Percentiles rank a stretch among this genome's conserved stretches.
Evolutionary conservation across 2,888 invertebrate species (phyloP).

Genomic region (Gryllus longicercus): DNA sequence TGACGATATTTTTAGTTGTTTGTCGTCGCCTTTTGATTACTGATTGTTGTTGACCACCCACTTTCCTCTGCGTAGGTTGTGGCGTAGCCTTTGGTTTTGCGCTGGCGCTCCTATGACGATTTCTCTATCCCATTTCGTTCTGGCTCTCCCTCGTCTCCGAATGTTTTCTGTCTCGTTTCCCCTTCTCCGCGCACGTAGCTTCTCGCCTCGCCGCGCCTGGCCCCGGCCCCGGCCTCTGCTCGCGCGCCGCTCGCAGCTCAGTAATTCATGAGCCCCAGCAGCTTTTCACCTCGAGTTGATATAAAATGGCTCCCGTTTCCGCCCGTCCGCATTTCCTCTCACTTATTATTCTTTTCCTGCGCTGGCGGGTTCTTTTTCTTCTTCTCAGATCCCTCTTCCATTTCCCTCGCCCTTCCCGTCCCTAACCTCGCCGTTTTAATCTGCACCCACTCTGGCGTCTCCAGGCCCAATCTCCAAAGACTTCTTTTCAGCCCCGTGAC

Average conservation of each 20-base stretch:
- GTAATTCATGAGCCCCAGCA: not conserved
- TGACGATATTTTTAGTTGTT: too few relatives aligned
- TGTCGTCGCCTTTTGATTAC: too few relatives aligned
- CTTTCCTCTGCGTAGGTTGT: too few relatives aligned
- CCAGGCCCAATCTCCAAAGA: not conserved
- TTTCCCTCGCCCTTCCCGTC: not conserved
- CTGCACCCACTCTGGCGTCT: not conserved
- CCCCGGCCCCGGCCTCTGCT: not conserved
- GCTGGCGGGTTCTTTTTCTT: not conserved
- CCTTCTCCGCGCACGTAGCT: too few relatives aligned
- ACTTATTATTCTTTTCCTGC: not conserved
- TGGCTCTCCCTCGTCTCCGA: too few relatives aligned
- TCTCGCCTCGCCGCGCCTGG: not conserved
- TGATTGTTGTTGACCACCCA: too few relatives aligned
- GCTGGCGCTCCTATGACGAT: too few relatives aligned
- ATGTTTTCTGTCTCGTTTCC: too few relatives aligned
- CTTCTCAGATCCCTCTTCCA: too few relatives aligned
- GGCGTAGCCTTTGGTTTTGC: too few relatives aligned
- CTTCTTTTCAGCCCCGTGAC: constrained; percentile 23
- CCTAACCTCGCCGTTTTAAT: constrained; percentile 19
- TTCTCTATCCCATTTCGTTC: too few relatives aligned
- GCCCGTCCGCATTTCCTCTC: not conserved
- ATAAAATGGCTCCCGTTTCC: not conserved
- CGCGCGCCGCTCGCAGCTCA: not conserved
- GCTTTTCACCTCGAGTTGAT: not conserved